Evolutionary conservation across 2,888 invertebrate species (phyloP).

Genomic region (Ptychoptera albimana): DNA sequence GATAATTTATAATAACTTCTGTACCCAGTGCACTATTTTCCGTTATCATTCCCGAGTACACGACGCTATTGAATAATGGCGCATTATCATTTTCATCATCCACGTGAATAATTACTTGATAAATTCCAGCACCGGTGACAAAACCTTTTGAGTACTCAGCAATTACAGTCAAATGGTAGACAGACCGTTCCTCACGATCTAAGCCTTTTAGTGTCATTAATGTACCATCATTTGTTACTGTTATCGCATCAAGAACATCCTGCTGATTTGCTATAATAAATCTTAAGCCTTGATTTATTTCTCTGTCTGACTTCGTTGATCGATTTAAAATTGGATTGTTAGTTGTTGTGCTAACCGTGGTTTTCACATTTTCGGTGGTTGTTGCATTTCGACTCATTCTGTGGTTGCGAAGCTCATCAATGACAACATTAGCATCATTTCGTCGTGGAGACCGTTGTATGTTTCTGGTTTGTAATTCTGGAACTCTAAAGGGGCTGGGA

Average conservation of each 20-base stretch:
- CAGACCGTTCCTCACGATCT: conserved; percentile 57
- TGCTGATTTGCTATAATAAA: conserved; percentile 72
- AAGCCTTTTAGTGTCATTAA: conserved; percentile 60
- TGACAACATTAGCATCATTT: too few species aligned
- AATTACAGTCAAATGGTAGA: conserved; percentile 62
- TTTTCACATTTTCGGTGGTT: not conserved
- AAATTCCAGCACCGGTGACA: conserved; percentile 54
- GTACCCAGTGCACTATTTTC: conserved; percentile 62
- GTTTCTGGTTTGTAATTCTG: too few species aligned
- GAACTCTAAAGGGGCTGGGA: too few species aligned
- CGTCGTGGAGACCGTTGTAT: too few species aligned
- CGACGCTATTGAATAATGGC: conserved; percentile 53
- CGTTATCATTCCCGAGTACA: conserved; percentile 58
- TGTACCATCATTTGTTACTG: conserved; percentile 61
- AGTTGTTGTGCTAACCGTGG: not conserved
- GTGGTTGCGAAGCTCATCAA: too few species aligned
- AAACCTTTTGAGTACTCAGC: conserved; percentile 58
- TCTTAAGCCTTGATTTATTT: conserved; percentile 36
- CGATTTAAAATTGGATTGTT: not conserved
- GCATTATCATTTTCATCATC: conserved; percentile 81
- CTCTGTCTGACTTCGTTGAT: conserved; percentile 15
- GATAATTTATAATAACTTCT: conserved; percentile 50
- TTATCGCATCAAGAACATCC: conserved; percentile 63
- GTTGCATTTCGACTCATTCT: not conserved
- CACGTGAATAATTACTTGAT: conserved; percentile 63